A percentile compares a stretch with the other conserved stretches of the same genome.
Conservation (phyloP, 2,113 vertebrate species). For the Rhea pennata region DNA sequence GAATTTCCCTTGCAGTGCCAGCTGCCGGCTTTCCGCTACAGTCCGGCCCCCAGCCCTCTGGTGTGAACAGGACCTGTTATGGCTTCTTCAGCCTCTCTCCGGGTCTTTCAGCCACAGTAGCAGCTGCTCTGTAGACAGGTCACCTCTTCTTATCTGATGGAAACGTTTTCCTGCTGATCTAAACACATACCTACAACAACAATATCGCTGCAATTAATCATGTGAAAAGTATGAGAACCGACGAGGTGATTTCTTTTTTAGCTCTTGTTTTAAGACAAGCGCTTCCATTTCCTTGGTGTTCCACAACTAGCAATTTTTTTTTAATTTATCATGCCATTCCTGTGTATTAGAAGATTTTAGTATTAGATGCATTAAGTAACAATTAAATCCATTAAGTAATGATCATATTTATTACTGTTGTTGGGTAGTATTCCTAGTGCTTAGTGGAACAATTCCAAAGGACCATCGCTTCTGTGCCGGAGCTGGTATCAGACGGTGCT, state of each 20-base stretch:
- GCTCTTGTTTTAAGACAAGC: neutral
- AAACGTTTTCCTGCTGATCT: neutral
- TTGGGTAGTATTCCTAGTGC: neutral
- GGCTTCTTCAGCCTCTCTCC: neutral
- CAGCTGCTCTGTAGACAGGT: neutral
- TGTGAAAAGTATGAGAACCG: neutral
- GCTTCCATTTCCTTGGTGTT: neutral
- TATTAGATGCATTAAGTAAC: neutral
- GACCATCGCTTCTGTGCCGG: fast-evolving
- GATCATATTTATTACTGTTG: neutral
- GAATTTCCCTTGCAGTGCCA: neutral
- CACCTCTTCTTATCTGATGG: neutral
- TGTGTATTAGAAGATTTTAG: neutral
- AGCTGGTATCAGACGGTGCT: neutral
- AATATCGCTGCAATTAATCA: neutral
- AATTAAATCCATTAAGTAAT: neutral
- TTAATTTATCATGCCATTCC: neutral
- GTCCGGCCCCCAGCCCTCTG: neutral
- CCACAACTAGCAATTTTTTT: neutral
- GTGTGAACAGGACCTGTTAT: neutral
- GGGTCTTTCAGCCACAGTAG: neutral
- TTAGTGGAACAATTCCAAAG: neutral
- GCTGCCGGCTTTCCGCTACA: neutral
- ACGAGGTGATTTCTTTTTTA: neutral
- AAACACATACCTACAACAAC: neutral